Evolutionary conservation across 2,888 invertebrate genomes (phyloP), one percentile per base, ranked within the genome.

Genomic region (Caenorhabditis sp.): DNA sequence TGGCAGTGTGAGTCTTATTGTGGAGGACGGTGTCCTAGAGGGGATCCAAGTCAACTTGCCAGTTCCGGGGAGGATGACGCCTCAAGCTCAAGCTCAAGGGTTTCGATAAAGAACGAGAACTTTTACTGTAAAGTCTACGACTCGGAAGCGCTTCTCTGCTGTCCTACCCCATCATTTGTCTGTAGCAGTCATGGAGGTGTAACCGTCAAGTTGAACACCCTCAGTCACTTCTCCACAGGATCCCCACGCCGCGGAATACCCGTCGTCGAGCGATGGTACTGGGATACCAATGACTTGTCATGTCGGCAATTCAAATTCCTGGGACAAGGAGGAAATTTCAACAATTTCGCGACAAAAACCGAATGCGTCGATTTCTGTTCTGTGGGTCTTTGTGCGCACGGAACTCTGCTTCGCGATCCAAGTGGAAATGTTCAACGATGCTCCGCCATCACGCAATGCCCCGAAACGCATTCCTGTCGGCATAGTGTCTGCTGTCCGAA

Each of bases 251-350:
- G 76, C 1, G 81, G 81, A 8, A 51, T 70, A 6, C 60, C 55
- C 4, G 18, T 37, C 20, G 5, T 53, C 15, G 65, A 76, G 1
- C 26, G 81, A 47, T 88, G 85, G 85, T 88, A 83, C 71, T 88
- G 86, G 87, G 85, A 89, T 47, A 55, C 80, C 9, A 68, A 62
- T 11, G 69, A 60, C 0, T 56, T 83, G 9, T 69, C 71, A 9
- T 90, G 90, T 61, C 78, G 84, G 35, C 62, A 83, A 4, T 90
- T 90, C 80, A 85, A 85, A 20, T 90, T 87, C 61, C 74, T 78
- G n/a, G 89, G 89, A 18, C 89, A 89, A 74, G 90, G 89, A 6
- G 90, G 90, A 9, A 90, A 90, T 53, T 90, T 88, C 80, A 90
- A 90, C 78, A 90, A 90, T 62, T 90, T 89, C 72, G 79, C 68